A percentile compares a stretch with the other conserved stretches of the same genome.
Evolutionary conservation across 2,113 vertebrate genomes (phyloP).

Genomic region (Pampusana beccarii): DNA sequence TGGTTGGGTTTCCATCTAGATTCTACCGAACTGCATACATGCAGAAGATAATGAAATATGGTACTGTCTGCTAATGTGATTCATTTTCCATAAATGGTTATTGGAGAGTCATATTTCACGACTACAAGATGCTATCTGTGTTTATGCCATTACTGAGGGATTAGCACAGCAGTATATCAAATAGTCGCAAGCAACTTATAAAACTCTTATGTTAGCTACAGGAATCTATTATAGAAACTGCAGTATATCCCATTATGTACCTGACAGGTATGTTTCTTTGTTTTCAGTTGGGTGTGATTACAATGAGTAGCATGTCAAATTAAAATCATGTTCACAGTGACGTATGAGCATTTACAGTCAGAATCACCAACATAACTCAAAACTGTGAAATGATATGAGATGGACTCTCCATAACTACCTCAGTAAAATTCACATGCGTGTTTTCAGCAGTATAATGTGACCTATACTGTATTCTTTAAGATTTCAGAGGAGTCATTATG

Average conservation of each 20-base stretch:
- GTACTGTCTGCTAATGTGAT: not conserved
- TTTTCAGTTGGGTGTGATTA: not conserved
- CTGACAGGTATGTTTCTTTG: not conserved
- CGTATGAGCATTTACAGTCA: not conserved
- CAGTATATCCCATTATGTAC: not conserved
- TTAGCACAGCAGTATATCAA: slow-evolving; percentile 3
- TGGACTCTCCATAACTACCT: not conserved
- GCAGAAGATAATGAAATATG: not conserved
- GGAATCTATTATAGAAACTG: not conserved
- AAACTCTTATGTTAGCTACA: not conserved
- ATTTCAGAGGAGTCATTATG: not conserved
- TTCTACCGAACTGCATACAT: not conserved
- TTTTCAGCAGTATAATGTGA: not conserved
- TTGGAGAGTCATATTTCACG: slow-evolving; percentile 21
- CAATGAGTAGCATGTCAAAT: not conserved
- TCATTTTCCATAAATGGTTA: slow-evolving; percentile 5
- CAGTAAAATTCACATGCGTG: not conserved
- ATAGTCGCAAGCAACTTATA: not conserved
- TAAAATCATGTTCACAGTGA: not conserved
- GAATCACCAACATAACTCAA: not conserved
- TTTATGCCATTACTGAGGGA: slow-evolving; percentile 9
- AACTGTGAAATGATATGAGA: not conserved
- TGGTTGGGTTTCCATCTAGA: not conserved
- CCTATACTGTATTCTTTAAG: not conserved
- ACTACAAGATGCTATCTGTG: not conserved